A percentile compares a stretch with the other conserved stretches of the same genome.
phyloP scores from a whole-genome alignment of 2,113 vertebrate genomes.

The Rhabdomys dilectus region DNA sequence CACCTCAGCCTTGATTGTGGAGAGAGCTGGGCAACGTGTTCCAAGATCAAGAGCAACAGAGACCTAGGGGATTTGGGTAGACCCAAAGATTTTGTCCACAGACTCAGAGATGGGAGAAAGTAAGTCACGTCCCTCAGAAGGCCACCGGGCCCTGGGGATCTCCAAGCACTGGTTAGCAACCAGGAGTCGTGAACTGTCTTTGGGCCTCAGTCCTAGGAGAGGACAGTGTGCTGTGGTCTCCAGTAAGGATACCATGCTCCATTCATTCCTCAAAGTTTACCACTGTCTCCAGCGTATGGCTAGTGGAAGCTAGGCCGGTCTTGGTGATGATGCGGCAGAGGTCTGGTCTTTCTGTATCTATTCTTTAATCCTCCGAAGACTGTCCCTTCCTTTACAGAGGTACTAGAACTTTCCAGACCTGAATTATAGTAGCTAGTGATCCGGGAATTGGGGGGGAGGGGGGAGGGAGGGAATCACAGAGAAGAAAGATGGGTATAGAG shows the following conservation, averaged over 20 bases:
- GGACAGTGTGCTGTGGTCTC: not conserved
- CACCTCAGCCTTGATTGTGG: not conserved
- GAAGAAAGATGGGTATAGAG: slow-evolving; percentile 11
- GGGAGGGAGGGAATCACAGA: not conserved
- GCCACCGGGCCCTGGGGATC: not conserved
- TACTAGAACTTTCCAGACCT: not conserved
- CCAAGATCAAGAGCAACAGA: slow-evolving; percentile 41
- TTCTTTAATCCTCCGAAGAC: not conserved
- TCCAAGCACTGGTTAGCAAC: not conserved
- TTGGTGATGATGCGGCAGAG: not conserved
- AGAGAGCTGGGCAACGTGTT: not conserved
- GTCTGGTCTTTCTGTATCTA: no score
- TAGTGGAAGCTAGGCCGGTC: not conserved
- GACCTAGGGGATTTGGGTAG: accelerated
- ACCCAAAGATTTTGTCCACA: not conserved
- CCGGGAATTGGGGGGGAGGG: not conserved
- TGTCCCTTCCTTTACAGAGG: not conserved
- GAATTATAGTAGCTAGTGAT: not conserved
- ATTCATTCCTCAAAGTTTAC: not conserved
- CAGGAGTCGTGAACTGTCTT: not conserved
- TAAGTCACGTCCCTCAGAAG: not conserved
- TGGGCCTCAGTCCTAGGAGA: not conserved
- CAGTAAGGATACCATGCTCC: not conserved
- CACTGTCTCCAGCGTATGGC: not conserved
- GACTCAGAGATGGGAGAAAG: not conserved